Conservation (phyloP, 2,113 vertebrate genomes). For the Chaetodon trifascialis region DNA sequence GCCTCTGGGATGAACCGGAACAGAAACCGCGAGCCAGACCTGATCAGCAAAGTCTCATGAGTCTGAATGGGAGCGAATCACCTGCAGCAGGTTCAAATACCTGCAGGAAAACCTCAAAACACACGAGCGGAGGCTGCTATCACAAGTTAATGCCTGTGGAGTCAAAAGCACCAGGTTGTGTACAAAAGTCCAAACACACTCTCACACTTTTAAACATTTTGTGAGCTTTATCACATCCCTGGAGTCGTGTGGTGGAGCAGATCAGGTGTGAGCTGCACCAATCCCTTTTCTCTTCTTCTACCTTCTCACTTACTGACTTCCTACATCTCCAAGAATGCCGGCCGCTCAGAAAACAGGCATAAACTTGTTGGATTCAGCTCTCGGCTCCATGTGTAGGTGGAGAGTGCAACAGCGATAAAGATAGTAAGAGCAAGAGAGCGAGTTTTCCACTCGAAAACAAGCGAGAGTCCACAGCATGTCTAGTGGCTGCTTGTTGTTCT, state of each 20-base stretch:
- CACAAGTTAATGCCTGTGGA: too few relatives aligned
- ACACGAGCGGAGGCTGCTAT: not conserved
- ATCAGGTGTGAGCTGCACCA: not conserved
- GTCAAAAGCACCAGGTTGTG: too few relatives aligned
- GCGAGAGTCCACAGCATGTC: slow-evolving; percentile 65
- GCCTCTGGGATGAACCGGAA: not conserved
- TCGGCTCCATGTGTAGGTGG: slow-evolving; percentile 74
- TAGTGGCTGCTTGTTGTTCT: slow-evolving; percentile 65
- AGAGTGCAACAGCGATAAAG: slow-evolving; percentile 77
- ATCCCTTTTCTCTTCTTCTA: not conserved
- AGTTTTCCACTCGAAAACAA: slow-evolving; percentile 67
- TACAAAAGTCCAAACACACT: not conserved
- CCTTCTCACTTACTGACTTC: not conserved
- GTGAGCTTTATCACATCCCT: not conserved
- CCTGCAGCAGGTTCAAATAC: not conserved
- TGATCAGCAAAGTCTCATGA: not conserved
- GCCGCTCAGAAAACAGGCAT: slow-evolving; percentile 54
- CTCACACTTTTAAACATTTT: not conserved
- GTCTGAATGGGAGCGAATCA: not conserved
- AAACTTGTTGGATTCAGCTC: slow-evolving; percentile 66
- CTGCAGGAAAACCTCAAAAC: not conserved
- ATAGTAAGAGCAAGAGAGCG: slow-evolving; percentile 74
- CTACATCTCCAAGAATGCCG: slow-evolving; percentile 33
- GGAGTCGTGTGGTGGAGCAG: not conserved
- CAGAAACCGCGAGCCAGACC: not conserved